A percentile compares a stretch with the other conserved stretches of the same genome.
These are phyloP conservation scores for Protobothrops flavoviridis DNA, from an alignment of 2,113 vertebrate species.

Conservation along the genomic window DNA sequence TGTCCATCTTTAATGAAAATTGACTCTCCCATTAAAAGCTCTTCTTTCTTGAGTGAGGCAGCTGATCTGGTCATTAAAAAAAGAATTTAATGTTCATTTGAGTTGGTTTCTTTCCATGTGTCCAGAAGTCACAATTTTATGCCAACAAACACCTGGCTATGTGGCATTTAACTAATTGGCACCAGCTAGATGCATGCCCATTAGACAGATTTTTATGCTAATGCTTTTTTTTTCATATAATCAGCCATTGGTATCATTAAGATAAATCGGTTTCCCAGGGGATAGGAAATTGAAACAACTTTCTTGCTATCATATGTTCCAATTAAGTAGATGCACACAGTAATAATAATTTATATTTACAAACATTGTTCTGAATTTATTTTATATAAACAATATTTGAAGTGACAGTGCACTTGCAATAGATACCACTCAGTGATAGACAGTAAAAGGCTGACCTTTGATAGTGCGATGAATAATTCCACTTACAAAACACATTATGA, in stretches of 20 bases:
- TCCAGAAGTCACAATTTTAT: background rate
- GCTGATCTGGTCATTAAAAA: background rate
- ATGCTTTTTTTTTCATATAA: conserved; percentile 24
- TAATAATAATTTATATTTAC: conserved; percentile 1
- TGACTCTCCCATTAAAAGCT: background rate
- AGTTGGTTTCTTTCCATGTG: conserved; percentile 12
- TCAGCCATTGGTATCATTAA: background rate
- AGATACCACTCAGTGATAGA: background rate
- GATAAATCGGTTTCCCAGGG: conserved; percentile 8
- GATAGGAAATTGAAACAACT: conserved; percentile 15
- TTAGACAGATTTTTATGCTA: conserved; percentile 5
- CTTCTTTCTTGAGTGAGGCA: background rate
- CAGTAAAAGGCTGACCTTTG: background rate
- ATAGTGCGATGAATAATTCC: background rate
- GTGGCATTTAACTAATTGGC: background rate
- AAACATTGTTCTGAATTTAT: conserved; percentile 3
- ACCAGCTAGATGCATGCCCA: background rate
- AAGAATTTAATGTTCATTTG: rapidly evolving
- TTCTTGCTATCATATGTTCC: background rate
- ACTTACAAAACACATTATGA: background rate
- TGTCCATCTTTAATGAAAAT: background rate
- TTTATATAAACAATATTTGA: conserved; percentile 1
- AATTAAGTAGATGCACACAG: background rate
- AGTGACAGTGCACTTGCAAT: background rate
- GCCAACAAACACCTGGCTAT: background rate